Base-by-base conservation (phyloP, 2,113 vertebrate species). In the Ailurus styani region DNA sequence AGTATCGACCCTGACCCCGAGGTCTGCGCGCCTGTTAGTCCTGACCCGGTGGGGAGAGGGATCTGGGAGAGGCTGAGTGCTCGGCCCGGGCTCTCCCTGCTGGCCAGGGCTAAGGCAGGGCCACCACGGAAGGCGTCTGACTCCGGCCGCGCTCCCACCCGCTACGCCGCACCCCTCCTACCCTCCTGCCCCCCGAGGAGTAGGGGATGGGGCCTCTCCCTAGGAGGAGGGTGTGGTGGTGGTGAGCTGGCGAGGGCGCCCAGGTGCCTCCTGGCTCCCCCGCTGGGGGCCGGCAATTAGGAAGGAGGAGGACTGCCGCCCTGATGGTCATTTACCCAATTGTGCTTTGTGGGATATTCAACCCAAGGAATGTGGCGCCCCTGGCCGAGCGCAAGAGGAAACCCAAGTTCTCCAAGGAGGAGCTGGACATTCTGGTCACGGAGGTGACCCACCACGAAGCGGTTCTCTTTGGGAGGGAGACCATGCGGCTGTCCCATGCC, bases 331-430 rank as follows among this genome's bases (percentile, higher is more conserved):
- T 98, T 99, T 97, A 99, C 98, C 98, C 98, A 97, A 98, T 98
- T 99, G 87, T 99, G 97, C 98, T 99, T 98, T 99, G 98, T 96
- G 99, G 99, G 98, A 98, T 98, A 97, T 98, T 99, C 98, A 98
- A 98, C 98, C 98, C 98, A 99, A 99, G 99, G 98, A 99, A 98
- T 94, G 96, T 98, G 98, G 94, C 95, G 42, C 95, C 97, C 96
- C 93, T 97, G 97, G 95, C 98, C n/a, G 98, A 99, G 94, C 98
- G 98, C 98, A 99, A 99, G 98, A 99, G 99, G 98, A 99, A 99
- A 98, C 99, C 99, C 98, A 99, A 99, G 97, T 99, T 99, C 98
- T 99, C 99, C 98, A 99, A 99, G 97, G 98, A 99, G 96, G 99
- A 99, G 97, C 98, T 99, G 99, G 98, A 99, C 98, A 98, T 99